Evolutionary conservation across 2,797 vertebrate genomes (phyloP).

Genomic region (Mycteria americana): DNA sequence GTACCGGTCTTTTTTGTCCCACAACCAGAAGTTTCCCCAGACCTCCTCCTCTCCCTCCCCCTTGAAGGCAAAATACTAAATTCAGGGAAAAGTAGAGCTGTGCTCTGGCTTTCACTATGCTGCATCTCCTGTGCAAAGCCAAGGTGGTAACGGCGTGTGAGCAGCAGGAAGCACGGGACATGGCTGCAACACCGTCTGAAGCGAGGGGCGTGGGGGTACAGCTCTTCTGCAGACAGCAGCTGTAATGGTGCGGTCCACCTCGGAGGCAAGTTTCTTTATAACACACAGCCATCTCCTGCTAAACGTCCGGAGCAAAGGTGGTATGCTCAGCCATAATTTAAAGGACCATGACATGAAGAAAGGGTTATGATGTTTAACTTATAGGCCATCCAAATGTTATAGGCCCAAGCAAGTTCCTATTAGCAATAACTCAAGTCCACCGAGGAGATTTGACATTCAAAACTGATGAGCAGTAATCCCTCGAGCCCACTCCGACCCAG

Average conservation of each 20-base stretch:
- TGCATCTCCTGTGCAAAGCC: conserved; percentile 15
- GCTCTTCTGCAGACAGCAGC: not conserved
- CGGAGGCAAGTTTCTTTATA: conserved; percentile 42
- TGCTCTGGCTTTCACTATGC: conserved; percentile 6
- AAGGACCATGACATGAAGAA: conserved; percentile 72
- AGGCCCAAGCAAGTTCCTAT: conserved; percentile 78
- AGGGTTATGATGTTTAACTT: conserved; percentile 81
- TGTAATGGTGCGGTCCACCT: not conserved
- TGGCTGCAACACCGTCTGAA: not conserved
- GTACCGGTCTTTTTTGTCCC: not conserved
- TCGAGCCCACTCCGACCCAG: conserved; percentile 72
- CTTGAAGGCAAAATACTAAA: conserved; percentile 10
- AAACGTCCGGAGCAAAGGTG: conserved; percentile 69
- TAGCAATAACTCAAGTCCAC: conserved; percentile 81
- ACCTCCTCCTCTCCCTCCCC: not conserved
- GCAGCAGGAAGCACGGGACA: not conserved
- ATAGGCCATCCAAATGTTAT: conserved; percentile 83
- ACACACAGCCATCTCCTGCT: not conserved
- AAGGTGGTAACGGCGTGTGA: not conserved
- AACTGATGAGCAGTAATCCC: conserved; percentile 81
- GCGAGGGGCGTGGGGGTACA: not conserved
- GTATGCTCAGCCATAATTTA: conserved; percentile 75
- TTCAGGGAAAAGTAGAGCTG: not conserved
- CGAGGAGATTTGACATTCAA: conserved; percentile 82
- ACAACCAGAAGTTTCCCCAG: not conserved